Evolutionary conservation across 2,113 vertebrate genomes (phyloP).

Genomic region (Oncorhynchus clarkii): DNA sequence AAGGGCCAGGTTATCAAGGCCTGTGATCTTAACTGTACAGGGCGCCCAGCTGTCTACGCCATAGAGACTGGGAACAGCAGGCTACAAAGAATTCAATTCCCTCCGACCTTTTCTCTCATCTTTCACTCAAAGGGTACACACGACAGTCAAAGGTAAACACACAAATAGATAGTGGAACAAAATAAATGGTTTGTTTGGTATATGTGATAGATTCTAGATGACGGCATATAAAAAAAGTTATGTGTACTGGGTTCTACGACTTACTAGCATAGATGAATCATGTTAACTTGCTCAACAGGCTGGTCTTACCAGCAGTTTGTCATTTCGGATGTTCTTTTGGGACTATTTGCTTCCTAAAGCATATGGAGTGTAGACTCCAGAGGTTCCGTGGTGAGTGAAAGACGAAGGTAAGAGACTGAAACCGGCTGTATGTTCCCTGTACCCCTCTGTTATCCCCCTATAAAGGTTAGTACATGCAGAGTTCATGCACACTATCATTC

Average conservation of each 20-base stretch:
- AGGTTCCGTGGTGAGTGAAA: slow-evolving; percentile 44
- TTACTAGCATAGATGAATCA: not conserved
- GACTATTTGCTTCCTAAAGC: slow-evolving; percentile 15
- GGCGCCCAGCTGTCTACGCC: slow-evolving; percentile 96
- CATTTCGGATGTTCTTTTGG: not conserved
- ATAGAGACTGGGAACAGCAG: slow-evolving; percentile 79
- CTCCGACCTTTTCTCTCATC: slow-evolving; percentile 21
- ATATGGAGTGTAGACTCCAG: slow-evolving; percentile 14
- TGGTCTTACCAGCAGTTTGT: not conserved
- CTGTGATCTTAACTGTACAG: slow-evolving; percentile 92
- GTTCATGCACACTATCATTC: slow-evolving; percentile 71
- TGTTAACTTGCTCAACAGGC: not conserved
- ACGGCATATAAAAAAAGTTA: not conserved
- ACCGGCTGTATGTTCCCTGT: slow-evolving; percentile 68
- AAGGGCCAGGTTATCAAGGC: slow-evolving; percentile 92
- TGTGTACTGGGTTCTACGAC: not conserved
- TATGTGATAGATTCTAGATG: not conserved
- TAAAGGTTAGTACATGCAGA: slow-evolving; percentile 72
- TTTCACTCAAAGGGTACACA: not conserved
- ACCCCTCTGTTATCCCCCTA: slow-evolving; percentile 59
- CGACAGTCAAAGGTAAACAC: not conserved
- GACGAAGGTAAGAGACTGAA: slow-evolving; percentile 65
- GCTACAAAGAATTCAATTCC: slow-evolving; percentile 88
- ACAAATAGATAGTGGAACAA: not conserved
- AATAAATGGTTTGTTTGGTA: not conserved